phyloP scores from a whole-genome alignment of 2,888 invertebrate genomes.

The Philopedon plagiatum region DNA sequence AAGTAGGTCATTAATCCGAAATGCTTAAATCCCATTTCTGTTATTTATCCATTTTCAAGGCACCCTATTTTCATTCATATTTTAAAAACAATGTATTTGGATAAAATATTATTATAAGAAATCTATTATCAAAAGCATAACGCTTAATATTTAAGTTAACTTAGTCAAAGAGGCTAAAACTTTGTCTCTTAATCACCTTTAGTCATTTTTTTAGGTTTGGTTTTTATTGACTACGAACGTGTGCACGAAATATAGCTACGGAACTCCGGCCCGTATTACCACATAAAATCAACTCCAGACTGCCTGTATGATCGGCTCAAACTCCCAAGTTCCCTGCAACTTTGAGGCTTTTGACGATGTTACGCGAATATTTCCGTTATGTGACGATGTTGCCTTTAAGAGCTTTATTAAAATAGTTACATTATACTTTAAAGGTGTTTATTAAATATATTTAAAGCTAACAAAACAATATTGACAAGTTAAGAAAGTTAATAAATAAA shows the following conservation, averaged over 20 bases:
- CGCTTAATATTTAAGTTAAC: neutral
- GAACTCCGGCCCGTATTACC: slow-evolving; percentile 21
- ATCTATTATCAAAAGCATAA: neutral
- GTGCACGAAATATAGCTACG: slow-evolving; percentile 29
- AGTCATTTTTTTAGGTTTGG: neutral
- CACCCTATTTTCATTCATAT: slow-evolving; percentile 5
- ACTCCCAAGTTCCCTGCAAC: slow-evolving; percentile 40
- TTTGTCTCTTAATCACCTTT: neutral
- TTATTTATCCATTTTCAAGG: slow-evolving; percentile 30
- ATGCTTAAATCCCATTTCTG: slow-evolving; percentile 44
- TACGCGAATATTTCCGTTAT: slow-evolving; percentile 25
- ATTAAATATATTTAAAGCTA: no score
- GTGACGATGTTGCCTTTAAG: slow-evolving; percentile 18
- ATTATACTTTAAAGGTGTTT: no score
- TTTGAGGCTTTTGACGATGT: slow-evolving; percentile 35
- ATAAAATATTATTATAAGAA: neutral
- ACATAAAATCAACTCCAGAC: slow-evolving; percentile 38
- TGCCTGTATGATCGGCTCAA: slow-evolving; percentile 29
- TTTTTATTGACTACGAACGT: slow-evolving; percentile 26
- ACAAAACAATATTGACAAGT: no score
- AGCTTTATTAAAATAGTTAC: no score
- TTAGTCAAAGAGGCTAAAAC: neutral
- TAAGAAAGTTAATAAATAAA: no score
- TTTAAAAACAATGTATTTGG: neutral
- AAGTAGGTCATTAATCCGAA: slow-evolving; percentile 38